Percentiles rank a stretch among this genome's conserved stretches.
Conservation (phyloP, 1,140 invertebrate genomes). For the Heterodera schachtii region DNA sequence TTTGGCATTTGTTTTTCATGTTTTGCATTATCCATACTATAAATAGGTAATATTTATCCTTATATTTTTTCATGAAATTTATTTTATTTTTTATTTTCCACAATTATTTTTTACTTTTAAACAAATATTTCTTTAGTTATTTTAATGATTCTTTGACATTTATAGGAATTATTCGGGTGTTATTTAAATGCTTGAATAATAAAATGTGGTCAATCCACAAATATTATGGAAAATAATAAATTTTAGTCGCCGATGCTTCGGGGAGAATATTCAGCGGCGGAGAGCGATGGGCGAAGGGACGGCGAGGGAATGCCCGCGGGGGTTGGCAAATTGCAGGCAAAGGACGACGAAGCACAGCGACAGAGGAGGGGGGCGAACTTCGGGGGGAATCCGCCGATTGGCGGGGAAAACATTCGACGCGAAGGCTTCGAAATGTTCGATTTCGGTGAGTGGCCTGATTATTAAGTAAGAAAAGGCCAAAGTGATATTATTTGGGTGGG, state of each 20-base stretch:
- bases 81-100: too few species aligned
- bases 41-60: too few species aligned
- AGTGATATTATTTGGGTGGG: too few species aligned
- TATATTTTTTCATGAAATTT: too few species aligned
- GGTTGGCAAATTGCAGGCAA: neutral
- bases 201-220: too few species aligned
- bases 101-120: too few species aligned
- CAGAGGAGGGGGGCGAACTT: too few species aligned
- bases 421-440: neutral
- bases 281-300: neutral
- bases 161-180: neutral
- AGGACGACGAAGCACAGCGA: neutral
- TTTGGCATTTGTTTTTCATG: too few species aligned
- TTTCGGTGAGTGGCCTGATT: neutral
- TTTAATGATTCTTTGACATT: neutral
- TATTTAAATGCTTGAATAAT: too few species aligned
- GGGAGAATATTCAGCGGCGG: neutral
- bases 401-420: neutral
- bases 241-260: slow-evolving; percentile 11
- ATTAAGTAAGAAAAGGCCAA: too few species aligned
- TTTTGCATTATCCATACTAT: too few species aligned
- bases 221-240: neutral
- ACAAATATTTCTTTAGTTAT: too few species aligned
- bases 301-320: slow-evolving; percentile 1
- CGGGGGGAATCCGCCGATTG: neutral